Evolutionary conservation across 2,113 vertebrate species (phyloP).

Genomic region (Megaceryle torquata): DNA sequence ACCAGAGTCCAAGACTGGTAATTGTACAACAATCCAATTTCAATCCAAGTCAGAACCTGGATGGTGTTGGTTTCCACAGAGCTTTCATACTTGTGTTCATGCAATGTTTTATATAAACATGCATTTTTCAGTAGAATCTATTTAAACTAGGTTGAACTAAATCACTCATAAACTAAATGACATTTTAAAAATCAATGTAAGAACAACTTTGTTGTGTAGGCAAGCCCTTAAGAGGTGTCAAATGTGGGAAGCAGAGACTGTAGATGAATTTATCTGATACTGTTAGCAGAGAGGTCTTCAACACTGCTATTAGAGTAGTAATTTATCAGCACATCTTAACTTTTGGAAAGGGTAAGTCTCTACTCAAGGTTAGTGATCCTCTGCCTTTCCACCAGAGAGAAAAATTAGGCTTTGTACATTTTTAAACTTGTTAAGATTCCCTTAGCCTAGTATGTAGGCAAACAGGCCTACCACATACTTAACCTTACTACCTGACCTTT

Average conservation of each 20-base stretch:
- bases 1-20: constrained; percentile 17
- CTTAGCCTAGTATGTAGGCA: not conserved
- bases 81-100: not conserved
- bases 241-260: constrained; percentile 56
- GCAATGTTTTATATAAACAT: constrained; percentile 11
- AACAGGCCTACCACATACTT: not conserved
- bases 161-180: constrained; percentile 36
- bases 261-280: constrained; percentile 36
- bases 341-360: not conserved
- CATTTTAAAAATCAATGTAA: constrained; percentile 26
- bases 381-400: not conserved
- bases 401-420: not conserved
- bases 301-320: not conserved
- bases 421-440: not conserved
- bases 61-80: not conserved
- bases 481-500: not conserved
- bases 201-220: constrained; percentile 56
- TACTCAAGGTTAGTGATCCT: not conserved
- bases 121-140: not conserved
- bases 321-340: not conserved
- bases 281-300: constrained; percentile 48
- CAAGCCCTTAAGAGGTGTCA: constrained; percentile 50
- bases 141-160: constrained; percentile 22
- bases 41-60: constrained; percentile 6
- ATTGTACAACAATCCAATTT: not conserved